Evolutionary conservation across 1,140 invertebrate genomes (phyloP), one percentile per base, ranked within the genome.

Genomic region (Homalodisca vitripennis): DNA sequence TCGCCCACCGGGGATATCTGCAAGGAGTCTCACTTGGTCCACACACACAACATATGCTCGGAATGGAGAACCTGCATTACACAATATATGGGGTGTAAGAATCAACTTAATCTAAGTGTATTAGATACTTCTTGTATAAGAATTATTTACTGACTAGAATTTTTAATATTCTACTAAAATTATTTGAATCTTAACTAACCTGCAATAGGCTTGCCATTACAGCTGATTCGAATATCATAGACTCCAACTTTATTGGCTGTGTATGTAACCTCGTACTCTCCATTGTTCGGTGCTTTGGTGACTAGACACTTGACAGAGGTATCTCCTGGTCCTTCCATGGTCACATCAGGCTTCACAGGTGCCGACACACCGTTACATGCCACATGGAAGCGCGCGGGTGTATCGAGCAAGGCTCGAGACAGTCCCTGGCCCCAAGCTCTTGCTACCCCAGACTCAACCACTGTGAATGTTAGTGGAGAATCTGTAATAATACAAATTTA

Each of bases 151-250:
- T 2, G 10, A 62, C 24, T 2, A 2, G 24, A 65, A 31, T 62
- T 68, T 68, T 66, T 53, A 22, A 66, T 6, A 66, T 22, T 20
- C 14, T 13, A 24, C 14, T 64, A 24, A 17, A 64, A 13, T 30
- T 12, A 6, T 32, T 32, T 64, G 29, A 27, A 46, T 32, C 17
- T 69, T 1, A 27, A 66, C 69, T 73, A 76, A 82, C 88, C 89
- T 74, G 88, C 87, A 47, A 75, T 74, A 57, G 75, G 74, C 68
- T 74, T 75, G 27, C 88, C 89, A 73, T 91, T 91, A 83, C 89
- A 93, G 17, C 86, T 84, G 2, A 93, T 83, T 71, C 83, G 79
- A 2, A 93, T 82, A 75, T 89, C 87, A 77, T 91, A 92, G 13
- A 88, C 80, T 3, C 92, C 92, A 13, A 89, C 85, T 78, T 92